Percentiles rank a stretch among this genome's conserved stretches.
Conservation (phyloP, 2,888 invertebrate species). For the Trissolcus japonicus region DNA sequence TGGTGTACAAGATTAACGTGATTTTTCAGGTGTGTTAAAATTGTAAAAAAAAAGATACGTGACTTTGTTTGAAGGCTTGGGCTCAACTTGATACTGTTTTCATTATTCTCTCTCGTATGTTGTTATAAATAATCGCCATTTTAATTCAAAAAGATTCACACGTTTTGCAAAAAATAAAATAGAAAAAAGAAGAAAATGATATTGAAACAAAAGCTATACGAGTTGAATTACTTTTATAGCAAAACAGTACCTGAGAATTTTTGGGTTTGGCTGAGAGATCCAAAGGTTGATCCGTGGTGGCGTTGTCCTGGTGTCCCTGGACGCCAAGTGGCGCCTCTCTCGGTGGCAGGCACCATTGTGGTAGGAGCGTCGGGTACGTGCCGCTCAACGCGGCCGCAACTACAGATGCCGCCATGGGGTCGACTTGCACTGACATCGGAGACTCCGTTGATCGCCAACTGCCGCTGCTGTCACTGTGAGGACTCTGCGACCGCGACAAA, state of each 20-base stretch:
- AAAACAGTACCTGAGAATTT: slow-evolving; percentile 70
- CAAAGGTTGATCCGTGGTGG: slow-evolving; percentile 84
- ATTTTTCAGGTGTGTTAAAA: slow-evolving; percentile 29
- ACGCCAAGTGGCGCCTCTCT: slow-evolving; percentile 77
- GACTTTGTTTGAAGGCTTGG: slow-evolving; percentile 14
- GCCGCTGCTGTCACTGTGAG: slow-evolving; percentile 76
- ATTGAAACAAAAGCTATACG: not conserved
- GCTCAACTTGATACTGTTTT: slow-evolving; percentile 35
- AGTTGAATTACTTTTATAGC: not conserved
- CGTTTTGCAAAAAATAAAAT: not conserved
- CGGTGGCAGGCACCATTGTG: slow-evolving; percentile 74
- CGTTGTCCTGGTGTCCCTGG: slow-evolving; percentile 71
- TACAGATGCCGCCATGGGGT: slow-evolving; percentile 82
- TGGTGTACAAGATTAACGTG: slow-evolving; percentile 20
- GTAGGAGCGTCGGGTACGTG: slow-evolving; percentile 76
- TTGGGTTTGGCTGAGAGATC: slow-evolving; percentile 90
- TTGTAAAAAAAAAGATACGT: slow-evolving; percentile 32
- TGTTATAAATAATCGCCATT: slow-evolving; percentile 9
- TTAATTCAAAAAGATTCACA: not conserved
- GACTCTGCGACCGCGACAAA: slow-evolving; percentile 67
- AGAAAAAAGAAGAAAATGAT: not conserved
- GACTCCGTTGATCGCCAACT: slow-evolving; percentile 76
- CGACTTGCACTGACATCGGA: slow-evolving; percentile 76
- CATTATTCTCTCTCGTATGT: slow-evolving; percentile 34
- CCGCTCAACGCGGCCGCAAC: slow-evolving; percentile 83